Evolutionary conservation across 2,888 invertebrate species (phyloP), one percentile per base, ranked within the genome.

Genomic region (Chloromyia formosa): DNA sequence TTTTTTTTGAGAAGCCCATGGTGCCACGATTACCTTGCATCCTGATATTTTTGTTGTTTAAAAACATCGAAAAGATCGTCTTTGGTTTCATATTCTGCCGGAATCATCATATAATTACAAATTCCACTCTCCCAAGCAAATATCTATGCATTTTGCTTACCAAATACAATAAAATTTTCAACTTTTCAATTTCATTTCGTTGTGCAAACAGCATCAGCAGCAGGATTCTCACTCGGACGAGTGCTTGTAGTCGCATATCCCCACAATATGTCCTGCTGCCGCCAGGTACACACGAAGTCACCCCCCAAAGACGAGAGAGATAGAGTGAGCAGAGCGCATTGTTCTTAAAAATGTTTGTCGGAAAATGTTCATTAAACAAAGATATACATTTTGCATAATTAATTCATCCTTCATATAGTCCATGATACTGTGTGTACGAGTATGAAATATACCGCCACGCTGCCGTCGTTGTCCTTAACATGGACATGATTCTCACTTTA

Each of bases 351-450:
- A 49, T 49, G 12, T 49, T 35, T 35, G 27, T 49, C 49, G 14
- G 49, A 49, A 66, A 49, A 69, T 69, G 18, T 54, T 69, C 22
- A 16, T 27, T 35, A 35, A 53, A 69, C 23, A 45, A 71, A 71
- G 16, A 9, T 40, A 23, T 14, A 71, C 35, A 56, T 58, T 56
- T 40, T 58, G 58, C 23, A 71, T 71, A 71, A 71, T 71, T 71
- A 71, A 71, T 58, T 56, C 58, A 71, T 56, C 12, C 71, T 56
- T 69, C 35, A 69, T 53, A 54, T 69, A 16, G 54, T 20, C 35
- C 10, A 12, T 22, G 18, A 10, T 18, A 22, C 56, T 22, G 22
- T 16, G 53, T 53, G 16, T 56, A 22, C n/a, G 56, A 20, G 12
- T 49, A n/a, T 49, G 49, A 49, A 49, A 49, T n/a, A 49, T 49